Base-by-base conservation (phyloP, 1,140 invertebrate genomes). In the Oryzaephilus surinamensis region DNA sequence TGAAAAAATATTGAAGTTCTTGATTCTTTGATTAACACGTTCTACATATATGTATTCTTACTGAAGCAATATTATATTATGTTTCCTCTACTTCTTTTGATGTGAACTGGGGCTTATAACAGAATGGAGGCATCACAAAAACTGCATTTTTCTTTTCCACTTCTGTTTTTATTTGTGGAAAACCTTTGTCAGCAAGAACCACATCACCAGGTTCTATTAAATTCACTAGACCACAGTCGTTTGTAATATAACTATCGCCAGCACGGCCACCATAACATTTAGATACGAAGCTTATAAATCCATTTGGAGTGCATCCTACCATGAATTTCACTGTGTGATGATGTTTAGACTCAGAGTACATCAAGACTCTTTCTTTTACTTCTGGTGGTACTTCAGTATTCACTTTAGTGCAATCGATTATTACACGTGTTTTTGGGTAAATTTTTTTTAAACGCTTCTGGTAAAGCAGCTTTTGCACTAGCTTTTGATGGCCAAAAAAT, bases 121-220 rank as follows among this genome's bases (percentile, higher is more conserved):
- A 18, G 33, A 51, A 53, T 28, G 52, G 55, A 34, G 56, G 57
- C 50, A 58, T 57, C 2, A 58, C 48, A 18, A 59, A 37, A n/a
- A 48, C 29, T 1, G 36, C 50, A 41, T 48, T 46, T 32, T 39
- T 40, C 6, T 40, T 13, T 40, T 33, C 19, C 1, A 40, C 28
- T 40, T 18, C 6, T 24, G 38, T 40, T 40, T 40, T 13, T 18
- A n/a, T n/a, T n/a, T n/a, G n/a, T n/a, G n/a, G n/a, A 29, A 63
- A 62, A n/a, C 57, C 57, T 43, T 57, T 51, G 39, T 60, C 58
- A 19, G 57, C 59, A 26, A 64, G 40, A 14, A 64, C 41, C 16
- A 49, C 15, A 48, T 63, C 61, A 34, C 49, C 52, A 10, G 39
- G 30, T 38, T 61, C 50, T 1, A 62, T 23, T 29, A 50, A 32